These are phyloP conservation scores for Atractosteus spatula DNA, from an alignment of 2,113 vertebrate genomes.

Conservation along the genomic window DNA sequence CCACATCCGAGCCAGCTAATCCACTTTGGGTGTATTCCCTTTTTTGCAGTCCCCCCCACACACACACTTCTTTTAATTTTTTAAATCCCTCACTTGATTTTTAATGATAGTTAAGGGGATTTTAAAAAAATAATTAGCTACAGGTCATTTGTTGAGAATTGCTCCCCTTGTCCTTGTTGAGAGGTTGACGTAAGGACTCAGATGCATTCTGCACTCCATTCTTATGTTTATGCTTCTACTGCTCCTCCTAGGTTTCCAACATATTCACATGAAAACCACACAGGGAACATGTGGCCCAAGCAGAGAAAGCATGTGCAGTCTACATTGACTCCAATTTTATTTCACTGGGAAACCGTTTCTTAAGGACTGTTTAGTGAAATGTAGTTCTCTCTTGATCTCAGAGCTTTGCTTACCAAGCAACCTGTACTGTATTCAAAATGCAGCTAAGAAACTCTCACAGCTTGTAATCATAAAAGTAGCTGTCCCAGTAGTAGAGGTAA, in stretches of 20 bases:
- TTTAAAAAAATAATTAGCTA: slow-evolving; percentile 40
- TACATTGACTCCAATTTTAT: no score
- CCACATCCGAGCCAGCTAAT: slow-evolving; percentile 48
- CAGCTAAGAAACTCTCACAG: no score
- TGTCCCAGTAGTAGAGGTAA: no score
- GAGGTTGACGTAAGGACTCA: slow-evolving; percentile 16
- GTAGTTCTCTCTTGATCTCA: no score
- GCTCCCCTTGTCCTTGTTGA: neutral
- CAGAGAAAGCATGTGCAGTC: no score
- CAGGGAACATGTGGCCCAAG: neutral
- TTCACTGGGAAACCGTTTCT: no score
- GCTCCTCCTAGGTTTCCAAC: neutral
- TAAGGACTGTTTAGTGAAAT: no score
- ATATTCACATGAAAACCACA: neutral
- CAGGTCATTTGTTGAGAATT: slow-evolving; percentile 36
- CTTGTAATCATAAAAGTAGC: no score
- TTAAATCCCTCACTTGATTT: slow-evolving; percentile 40
- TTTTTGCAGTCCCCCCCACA: slow-evolving; percentile 33
- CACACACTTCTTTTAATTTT: slow-evolving; percentile 27
- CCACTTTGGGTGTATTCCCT: slow-evolving; percentile 23
- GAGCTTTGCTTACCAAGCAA: no score
- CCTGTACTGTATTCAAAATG: no score
- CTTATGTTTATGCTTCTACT: slow-evolving; percentile 25
- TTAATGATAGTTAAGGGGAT: slow-evolving; percentile 52
- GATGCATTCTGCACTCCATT: slow-evolving; percentile 19